Conservation (phyloP, 1,140 invertebrate species). For the Oppia nitens region DNA sequence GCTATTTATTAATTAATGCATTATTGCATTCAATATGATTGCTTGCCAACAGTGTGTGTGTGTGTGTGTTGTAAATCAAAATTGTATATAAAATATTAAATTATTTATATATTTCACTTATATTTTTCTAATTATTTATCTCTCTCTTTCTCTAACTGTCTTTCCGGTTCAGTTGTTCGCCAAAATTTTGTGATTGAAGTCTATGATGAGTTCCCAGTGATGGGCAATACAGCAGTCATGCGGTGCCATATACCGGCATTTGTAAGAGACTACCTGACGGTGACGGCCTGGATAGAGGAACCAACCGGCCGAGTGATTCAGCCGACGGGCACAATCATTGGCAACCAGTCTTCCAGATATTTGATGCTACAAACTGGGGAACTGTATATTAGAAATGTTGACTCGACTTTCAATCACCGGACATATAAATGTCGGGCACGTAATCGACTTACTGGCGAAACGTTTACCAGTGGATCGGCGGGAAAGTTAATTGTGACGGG, state of each 20-base stretch:
- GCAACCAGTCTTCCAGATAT: slow-evolving; percentile 32
- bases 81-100: too few relatives aligned
- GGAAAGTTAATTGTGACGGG: slow-evolving; percentile 23
- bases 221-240: slow-evolving; percentile 28
- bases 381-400: slow-evolving; percentile 20
- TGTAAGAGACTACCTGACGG: slow-evolving; percentile 62
- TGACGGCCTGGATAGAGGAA: slow-evolving; percentile 45
- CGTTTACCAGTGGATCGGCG: slow-evolving; percentile 16
- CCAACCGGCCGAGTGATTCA: slow-evolving; percentile 1
- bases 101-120: too few relatives aligned
- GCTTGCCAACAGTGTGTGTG: too few relatives aligned
- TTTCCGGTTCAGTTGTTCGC: neutral
- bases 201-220: slow-evolving; percentile 26
- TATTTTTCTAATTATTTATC: too few relatives aligned
- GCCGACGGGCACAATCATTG: neutral
- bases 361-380: slow-evolving; percentile 58
- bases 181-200: slow-evolving; percentile 25
- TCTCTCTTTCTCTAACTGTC: too few relatives aligned
- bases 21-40: too few relatives aligned
- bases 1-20: too few relatives aligned
- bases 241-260: slow-evolving; percentile 47
- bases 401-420: slow-evolving; percentile 14
- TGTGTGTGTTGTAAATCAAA: too few relatives aligned
- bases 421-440: slow-evolving; percentile 20
- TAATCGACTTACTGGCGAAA: slow-evolving; percentile 19